Conservation (phyloP, 1,140 invertebrate species). For the Aphaenogaster rudis region DNA sequence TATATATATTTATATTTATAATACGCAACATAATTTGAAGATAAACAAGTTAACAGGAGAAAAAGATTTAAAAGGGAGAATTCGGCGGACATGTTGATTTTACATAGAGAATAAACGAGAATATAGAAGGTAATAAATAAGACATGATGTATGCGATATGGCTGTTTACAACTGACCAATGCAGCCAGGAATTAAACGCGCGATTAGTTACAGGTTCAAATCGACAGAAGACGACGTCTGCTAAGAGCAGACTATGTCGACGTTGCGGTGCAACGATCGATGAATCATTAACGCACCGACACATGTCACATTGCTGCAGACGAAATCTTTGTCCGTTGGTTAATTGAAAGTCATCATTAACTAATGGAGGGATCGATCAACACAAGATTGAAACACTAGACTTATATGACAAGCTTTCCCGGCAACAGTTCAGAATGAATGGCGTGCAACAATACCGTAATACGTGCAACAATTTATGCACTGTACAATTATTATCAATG, state of each 20-base stretch:
- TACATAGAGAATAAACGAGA: neutral
- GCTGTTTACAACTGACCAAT: slow-evolving; percentile 21
- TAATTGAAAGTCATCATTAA: slow-evolving; percentile 73
- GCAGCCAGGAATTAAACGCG: slow-evolving; percentile 32
- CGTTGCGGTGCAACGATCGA: slow-evolving; percentile 66
- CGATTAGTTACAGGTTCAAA: slow-evolving; percentile 56
- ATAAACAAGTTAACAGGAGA: neutral
- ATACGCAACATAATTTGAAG: neutral
- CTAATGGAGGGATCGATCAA: slow-evolving; percentile 56
- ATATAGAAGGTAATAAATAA: neutral
- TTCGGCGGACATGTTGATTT: neutral
- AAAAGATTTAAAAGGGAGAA: neutral
- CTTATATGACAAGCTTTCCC: neutral
- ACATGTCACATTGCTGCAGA: slow-evolving; percentile 64
- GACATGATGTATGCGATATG: neutral
- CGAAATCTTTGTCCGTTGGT: slow-evolving; percentile 73
- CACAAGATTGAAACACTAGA: slow-evolving; percentile 25
- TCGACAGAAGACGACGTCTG: slow-evolving; percentile 72
- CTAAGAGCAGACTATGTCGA: slow-evolving; percentile 50
- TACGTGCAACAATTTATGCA: neutral
- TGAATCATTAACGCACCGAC: slow-evolving; percentile 73
- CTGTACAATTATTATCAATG: neutral
- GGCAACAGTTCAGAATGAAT: neutral
- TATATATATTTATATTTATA: neutral
- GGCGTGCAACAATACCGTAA: neutral